Evolutionary conservation across 1,140 invertebrate genomes (phyloP).

Genomic region (Armadillidium nasatum): DNA sequence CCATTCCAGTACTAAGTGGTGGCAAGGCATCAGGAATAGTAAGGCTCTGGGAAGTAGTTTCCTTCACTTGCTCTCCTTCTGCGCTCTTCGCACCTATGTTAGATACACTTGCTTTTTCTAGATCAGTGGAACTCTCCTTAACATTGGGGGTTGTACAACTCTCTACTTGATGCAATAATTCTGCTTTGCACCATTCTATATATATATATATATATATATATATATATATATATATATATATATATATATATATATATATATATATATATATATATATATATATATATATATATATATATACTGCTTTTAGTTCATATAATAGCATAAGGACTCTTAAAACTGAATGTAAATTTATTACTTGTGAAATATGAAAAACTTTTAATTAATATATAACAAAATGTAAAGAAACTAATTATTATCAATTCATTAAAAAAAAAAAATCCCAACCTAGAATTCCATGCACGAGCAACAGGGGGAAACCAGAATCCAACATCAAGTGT

Average conservation of each 20-base stretch:
- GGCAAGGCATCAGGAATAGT: constrained; percentile 49
- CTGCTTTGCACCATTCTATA: constrained; percentile 43
- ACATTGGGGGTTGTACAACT: constrained; percentile 39
- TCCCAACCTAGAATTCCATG: constrained; percentile 36
- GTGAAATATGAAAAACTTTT: too few species aligned
- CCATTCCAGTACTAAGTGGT: constrained; percentile 39
- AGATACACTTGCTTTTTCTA: constrained; percentile 35
- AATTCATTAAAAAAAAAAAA: too few species aligned
- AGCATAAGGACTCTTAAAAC: too few species aligned
- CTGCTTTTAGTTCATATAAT: too few species aligned
- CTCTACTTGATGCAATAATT: constrained; percentile 38
- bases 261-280: constrained; percentile 11
- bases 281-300: constrained; percentile 10
- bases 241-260: constrained; percentile 15
- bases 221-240: not conserved
- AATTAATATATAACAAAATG: too few species aligned
- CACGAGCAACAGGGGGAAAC: constrained; percentile 54
- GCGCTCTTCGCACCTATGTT: constrained; percentile 28
- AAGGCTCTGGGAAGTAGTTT: constrained; percentile 41
- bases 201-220: constrained; percentile 1
- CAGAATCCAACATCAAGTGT: constrained; percentile 67
- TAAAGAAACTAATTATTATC: too few species aligned
- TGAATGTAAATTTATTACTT: too few species aligned
- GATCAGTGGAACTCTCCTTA: constrained; percentile 35
- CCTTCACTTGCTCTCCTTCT: not conserved